Evolutionary conservation across 2,888 invertebrate species (phyloP).

Genomic region (Cataglyphis altisquamis): DNA sequence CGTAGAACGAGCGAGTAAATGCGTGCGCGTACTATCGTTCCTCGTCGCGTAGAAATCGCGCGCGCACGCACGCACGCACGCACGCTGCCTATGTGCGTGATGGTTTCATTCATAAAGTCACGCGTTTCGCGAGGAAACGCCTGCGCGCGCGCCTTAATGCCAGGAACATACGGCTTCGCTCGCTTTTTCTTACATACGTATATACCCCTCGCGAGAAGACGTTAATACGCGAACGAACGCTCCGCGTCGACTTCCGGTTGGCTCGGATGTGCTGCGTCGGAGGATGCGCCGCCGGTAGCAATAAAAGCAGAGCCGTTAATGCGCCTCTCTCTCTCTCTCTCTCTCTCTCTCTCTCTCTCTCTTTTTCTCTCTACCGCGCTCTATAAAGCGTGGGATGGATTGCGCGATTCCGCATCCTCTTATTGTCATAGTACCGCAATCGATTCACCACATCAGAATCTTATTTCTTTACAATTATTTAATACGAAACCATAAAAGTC

Average conservation of each 20-base stretch:
- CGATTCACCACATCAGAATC: background rate
- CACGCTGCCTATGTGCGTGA: conserved; percentile 68
- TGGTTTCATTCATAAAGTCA: conserved; percentile 84
- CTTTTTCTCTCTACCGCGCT: background rate
- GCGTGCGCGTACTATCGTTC: conserved; percentile 78
- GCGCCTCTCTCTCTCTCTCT: background rate
- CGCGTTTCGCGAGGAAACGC: conserved; percentile 75
- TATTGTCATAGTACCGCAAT: background rate
- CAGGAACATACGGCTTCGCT: conserved; percentile 60
- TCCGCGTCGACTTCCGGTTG: conserved; percentile 51
- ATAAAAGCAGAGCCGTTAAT: conserved; percentile 41
- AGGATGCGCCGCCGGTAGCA: conserved; percentile 30
- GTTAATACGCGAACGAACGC: conserved; percentile 56
- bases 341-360: background rate
- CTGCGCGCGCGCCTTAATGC: conserved; percentile 70
- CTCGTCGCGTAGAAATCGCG: conserved; percentile 66
- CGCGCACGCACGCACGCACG: conserved; percentile 54
- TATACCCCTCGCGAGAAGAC: conserved; percentile 31
- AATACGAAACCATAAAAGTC: background rate
- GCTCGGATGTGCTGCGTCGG: conserved; percentile 23
- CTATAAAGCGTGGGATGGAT: conserved; percentile 1
- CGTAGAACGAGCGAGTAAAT: conserved; percentile 80
- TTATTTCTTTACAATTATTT: background rate
- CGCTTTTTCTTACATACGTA: conserved; percentile 30
- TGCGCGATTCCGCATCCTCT: background rate